phyloP scores from a whole-genome alignment of 1,140 invertebrate species.

The Carposina sasakii region DNA sequence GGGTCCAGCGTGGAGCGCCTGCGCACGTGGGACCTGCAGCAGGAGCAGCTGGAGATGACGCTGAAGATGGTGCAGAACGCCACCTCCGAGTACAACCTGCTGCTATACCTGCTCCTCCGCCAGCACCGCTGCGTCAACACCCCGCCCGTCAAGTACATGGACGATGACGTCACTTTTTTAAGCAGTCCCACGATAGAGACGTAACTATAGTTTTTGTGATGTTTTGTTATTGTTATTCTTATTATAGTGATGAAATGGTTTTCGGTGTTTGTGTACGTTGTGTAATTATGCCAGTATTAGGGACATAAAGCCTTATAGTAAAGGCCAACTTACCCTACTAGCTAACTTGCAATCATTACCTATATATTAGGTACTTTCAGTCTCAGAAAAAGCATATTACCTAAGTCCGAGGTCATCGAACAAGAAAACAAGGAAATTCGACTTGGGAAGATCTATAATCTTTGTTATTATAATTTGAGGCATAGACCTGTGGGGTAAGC shows the following conservation, averaged over 20 bases:
- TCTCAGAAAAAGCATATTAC: too few species aligned
- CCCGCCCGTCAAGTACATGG: constrained; percentile 30
- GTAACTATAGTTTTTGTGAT: constrained; percentile 5
- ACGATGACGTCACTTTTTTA: constrained; percentile 28
- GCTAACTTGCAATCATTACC: too few species aligned
- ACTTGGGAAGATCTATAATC: too few species aligned
- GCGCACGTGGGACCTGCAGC: constrained; percentile 46
- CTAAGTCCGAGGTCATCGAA: too few species aligned
- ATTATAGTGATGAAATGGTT: too few species aligned
- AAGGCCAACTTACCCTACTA: too few species aligned
- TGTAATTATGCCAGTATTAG: too few species aligned
- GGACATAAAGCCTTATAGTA: too few species aligned
- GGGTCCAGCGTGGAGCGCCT: constrained; percentile 39
- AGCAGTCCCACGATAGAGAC: constrained; percentile 21
- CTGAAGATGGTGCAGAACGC: constrained; percentile 46
- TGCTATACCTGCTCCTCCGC: constrained; percentile 50
- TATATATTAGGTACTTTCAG: too few species aligned
- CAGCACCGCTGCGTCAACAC: constrained; percentile 30
- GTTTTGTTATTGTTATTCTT: constrained; percentile 2
- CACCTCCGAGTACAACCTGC: constrained; percentile 55
- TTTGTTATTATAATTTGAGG: too few species aligned
- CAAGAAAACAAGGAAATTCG: too few species aligned
- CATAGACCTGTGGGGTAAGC: too few species aligned
- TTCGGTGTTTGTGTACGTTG: neutral
- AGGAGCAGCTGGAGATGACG: constrained; percentile 47